Conservation (phyloP, 2,113 vertebrate species). For the Cygnus atratus region DNA sequence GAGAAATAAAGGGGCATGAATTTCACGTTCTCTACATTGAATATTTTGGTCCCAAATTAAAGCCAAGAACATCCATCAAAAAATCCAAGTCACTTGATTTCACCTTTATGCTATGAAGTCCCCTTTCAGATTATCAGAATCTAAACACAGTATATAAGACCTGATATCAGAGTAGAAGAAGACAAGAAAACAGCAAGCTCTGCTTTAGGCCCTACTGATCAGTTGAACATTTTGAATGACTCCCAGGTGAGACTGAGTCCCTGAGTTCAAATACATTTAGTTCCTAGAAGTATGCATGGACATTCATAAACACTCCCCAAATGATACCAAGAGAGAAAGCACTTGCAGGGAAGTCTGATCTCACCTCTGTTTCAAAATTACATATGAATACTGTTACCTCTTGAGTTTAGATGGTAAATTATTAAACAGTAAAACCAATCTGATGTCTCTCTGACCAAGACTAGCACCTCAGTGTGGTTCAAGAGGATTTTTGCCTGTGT, state of each 20-base stretch:
- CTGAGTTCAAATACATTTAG: background rate
- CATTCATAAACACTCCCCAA: background rate
- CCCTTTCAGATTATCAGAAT: background rate
- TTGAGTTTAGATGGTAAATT: background rate
- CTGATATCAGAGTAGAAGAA: background rate
- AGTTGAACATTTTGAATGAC: background rate
- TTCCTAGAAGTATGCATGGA: background rate
- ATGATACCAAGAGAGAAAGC: background rate
- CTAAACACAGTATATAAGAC: background rate
- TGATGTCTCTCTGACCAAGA: background rate
- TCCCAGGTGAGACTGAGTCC: background rate
- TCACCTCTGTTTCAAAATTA: background rate
- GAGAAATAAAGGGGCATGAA: background rate
- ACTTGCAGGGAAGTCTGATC: background rate
- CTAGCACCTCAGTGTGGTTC: background rate
- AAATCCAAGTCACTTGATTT: background rate
- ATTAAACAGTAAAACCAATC: background rate
- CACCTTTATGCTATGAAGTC: background rate
- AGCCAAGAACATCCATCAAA: background rate
- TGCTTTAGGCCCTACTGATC: background rate
- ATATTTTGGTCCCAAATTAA: background rate
- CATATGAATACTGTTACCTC: background rate
- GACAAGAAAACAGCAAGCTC: background rate
- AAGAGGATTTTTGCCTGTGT: background rate
- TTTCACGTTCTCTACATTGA: background rate